These are phyloP conservation scores for Kryphioiulus occultus DNA, from an alignment of 2,888 invertebrate genomes.

Conservation along the genomic window DNA sequence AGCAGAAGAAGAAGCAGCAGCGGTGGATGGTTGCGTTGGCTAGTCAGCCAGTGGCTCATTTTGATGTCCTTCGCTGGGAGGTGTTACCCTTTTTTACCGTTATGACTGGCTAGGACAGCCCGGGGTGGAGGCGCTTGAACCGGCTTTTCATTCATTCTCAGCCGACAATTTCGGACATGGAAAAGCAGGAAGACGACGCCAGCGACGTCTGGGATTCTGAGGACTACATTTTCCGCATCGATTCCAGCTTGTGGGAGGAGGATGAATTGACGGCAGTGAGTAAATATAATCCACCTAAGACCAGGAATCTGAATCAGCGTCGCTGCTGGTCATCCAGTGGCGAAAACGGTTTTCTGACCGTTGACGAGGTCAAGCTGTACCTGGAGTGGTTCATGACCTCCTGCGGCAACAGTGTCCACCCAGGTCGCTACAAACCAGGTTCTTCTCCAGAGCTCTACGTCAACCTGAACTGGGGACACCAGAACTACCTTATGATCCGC, in stretches of 20 bases:
- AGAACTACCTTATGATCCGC: neutral
- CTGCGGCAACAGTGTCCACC: conserved; percentile 51
- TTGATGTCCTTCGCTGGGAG: neutral
- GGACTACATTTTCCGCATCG: conserved; percentile 50
- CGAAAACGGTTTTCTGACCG: neutral
- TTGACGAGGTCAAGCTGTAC: neutral
- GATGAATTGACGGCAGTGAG: neutral
- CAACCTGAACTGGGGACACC: neutral
- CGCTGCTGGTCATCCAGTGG: neutral
- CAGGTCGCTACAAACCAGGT: conserved; percentile 55
- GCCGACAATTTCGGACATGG: neutral
- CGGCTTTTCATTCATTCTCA: conserved; percentile 14
- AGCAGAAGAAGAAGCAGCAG: neutral
- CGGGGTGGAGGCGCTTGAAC: neutral
- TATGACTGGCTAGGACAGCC: neutral
- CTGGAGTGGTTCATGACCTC: conserved; percentile 55
- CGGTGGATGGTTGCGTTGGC: too few species aligned
- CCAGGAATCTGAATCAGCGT: neutral
- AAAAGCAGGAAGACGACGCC: neutral
- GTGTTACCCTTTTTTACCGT: neutral
- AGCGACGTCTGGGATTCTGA: conserved; percentile 27
- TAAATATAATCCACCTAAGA: too few species aligned
- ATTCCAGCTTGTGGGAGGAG: conserved; percentile 37
- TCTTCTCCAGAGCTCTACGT: conserved; percentile 55
- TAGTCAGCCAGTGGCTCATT: neutral